These are phyloP conservation scores for Lasius platythorax DNA, from an alignment of 2,888 invertebrate genomes.

Conservation along the genomic window DNA sequence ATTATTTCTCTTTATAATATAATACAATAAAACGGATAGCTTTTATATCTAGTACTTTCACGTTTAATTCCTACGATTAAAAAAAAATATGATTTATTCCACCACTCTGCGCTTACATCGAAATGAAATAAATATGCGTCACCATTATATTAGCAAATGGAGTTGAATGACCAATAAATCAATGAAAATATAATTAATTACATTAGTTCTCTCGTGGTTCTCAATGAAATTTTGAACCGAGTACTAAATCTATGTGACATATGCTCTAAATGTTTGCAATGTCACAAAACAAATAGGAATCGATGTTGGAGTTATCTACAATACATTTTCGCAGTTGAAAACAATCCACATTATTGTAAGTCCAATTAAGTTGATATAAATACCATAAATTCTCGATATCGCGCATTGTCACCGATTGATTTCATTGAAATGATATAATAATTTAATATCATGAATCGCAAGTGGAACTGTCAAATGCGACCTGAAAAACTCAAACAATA, in stretches of 20 bases:
- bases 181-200: slow-evolving; percentile 37
- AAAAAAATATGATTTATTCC: neutral
- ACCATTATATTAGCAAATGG: slow-evolving; percentile 4
- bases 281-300: slow-evolving; percentile 36
- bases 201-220: neutral
- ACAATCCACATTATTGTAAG: slow-evolving; percentile 44
- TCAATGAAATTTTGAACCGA: slow-evolving; percentile 22
- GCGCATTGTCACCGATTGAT: slow-evolving; percentile 16
- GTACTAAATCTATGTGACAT: neutral
- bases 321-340: slow-evolving; percentile 28
- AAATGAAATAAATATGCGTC: neutral
- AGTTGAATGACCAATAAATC: neutral
- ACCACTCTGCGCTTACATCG: neutral
- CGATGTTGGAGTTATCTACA: slow-evolving; percentile 23
- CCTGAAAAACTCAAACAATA: neutral
- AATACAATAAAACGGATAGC: neutral
- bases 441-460: slow-evolving; percentile 31
- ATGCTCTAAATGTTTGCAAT: slow-evolving; percentile 37
- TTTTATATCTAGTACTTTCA: neutral
- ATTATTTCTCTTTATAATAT: neutral
- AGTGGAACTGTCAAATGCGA: slow-evolving; percentile 18
- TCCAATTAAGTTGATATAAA: slow-evolving; percentile 38
- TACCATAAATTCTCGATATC: slow-evolving; percentile 28
- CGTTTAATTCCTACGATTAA: neutral
- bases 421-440: slow-evolving; percentile 28